phyloP scores from a whole-genome alignment of 2,888 invertebrate species.

The Dysmachus trigonus region DNA sequence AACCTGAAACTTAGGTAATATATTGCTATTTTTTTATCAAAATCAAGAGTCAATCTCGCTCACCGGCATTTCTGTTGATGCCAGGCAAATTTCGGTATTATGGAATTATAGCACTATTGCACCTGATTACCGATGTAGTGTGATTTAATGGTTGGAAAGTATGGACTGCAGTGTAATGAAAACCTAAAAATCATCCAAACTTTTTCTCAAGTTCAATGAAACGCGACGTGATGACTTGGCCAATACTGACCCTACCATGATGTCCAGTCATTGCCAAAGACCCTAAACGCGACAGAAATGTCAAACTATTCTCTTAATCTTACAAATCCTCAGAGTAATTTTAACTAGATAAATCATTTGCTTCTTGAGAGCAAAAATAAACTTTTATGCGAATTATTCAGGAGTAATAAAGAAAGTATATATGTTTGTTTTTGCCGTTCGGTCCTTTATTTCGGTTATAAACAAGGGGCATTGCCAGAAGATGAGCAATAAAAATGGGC shows the following conservation, averaged over 20 bases:
- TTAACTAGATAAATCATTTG: not conserved
- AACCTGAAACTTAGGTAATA: too few relatives aligned
- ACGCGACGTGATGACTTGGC: too few relatives aligned
- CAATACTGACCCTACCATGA: not conserved
- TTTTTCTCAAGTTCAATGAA: not conserved
- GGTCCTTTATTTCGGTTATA: not conserved
- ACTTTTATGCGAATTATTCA: not conserved
- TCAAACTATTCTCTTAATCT: not conserved
- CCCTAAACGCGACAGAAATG: not conserved
- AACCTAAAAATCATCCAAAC: too few relatives aligned
- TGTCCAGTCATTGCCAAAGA: too few relatives aligned
- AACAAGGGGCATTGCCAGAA: conserved; percentile 4
- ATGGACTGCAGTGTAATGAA: too few relatives aligned
- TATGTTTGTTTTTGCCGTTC: not conserved
- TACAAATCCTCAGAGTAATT: not conserved
- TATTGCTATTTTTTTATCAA: too few relatives aligned
- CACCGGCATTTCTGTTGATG: too few relatives aligned
- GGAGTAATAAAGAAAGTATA: not conserved
- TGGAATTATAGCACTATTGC: too few relatives aligned
- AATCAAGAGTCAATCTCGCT: too few relatives aligned
- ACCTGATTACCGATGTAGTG: too few relatives aligned
- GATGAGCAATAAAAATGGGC: not conserved
- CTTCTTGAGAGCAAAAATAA: not conserved
- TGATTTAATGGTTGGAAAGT: too few relatives aligned
- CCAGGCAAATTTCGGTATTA: too few relatives aligned